Base-by-base conservation (phyloP, 2,888 invertebrate genomes). In the Deilephila elpenor region DNA sequence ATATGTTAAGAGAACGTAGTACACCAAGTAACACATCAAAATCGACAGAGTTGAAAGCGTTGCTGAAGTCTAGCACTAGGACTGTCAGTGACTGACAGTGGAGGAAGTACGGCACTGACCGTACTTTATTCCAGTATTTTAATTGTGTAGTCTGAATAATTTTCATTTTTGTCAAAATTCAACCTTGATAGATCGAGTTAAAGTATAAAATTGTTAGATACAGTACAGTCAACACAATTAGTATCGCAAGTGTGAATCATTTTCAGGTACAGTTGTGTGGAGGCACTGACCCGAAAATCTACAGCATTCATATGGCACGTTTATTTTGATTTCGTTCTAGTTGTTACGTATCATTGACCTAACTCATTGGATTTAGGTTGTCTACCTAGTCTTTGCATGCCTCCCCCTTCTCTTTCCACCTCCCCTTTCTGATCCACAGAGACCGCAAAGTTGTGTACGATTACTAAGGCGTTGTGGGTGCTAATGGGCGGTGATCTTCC, bases 281-380 rank as follows among this genome's bases (percentile, higher is more conserved):
- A 59, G 72, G n/a, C 72, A 67, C 37, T 73, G 72, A 73, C 72
- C 59, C 64, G 32, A 25, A 67, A 67, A 51, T 17, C 44, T 19
- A 7, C 67, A 5, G 19, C 6, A 51, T 51, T 37, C 25, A 51
- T 51, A 29, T 20, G 5, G 51, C 32, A 14, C 17, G 25, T 17
- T 25, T 64, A 64, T 64, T 67, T 67, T 67, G 29, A 51, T 67
- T 51, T 67, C 51, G 67, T 44, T 51, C 67, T 51, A 67, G 67
- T 67, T 67, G 14, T 37, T 17, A 51, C 51, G 51, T 17, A 67
- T 44, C 44, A 20, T 44, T 67, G 67, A 67, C 44, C 44, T 44
- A 67, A 44, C 11, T 51, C 17, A 14, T 20, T 44, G 37, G 5
- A 51, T 44, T 67, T 44, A 44, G 25, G 67, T 67, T 7, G 5